Base-by-base conservation (phyloP, 1,140 invertebrate genomes). In the Elymnias hypermnestra region DNA sequence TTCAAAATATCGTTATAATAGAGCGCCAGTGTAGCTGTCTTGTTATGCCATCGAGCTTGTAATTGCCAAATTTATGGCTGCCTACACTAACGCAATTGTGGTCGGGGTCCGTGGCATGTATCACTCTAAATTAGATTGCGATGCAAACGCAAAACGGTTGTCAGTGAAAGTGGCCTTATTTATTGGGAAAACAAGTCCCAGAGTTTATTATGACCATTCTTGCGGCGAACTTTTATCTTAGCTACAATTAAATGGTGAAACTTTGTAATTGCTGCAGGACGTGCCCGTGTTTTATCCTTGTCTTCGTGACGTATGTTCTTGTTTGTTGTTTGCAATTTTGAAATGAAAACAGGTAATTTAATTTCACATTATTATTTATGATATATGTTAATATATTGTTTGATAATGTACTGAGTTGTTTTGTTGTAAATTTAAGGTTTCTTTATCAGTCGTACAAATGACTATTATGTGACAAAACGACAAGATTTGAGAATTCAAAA, bases 21-120 rank as follows among this genome's bases (percentile, higher is more conserved):
- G n/a, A 57, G 70, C 60, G 51, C 12, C 66, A 71, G 76, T 59
- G 74, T 81, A 81, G 49, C 37, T 48, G 25, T 50, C 55, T 53
- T 66, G 59, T 72, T 73, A 75, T 71, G 63, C 53, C 62, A 76
- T 76, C 53, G 53, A 57, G 60, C 22, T 44, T 68, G 72, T 83
- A 79, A 83, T 83, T 83, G 74, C 67, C 67, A 77, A 83, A 83
- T 83, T 83, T 79, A 83, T 79, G 63, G 66, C 71, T 52, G 60
- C 69, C 76, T 52, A 71, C 64, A 66, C 68, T 74, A 81, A 79
- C 73, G 71, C 62, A 71, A 77, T 79, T 83, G 75, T 71, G 79
- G 76, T 44, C 51, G 57, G 62, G 50, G 64, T 65, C 72, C 57
- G 64, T 66, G 71, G 63, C 61, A 67, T 73, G 72, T 76, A 81